phyloP scores from a whole-genome alignment of 2,888 invertebrate species.

The Pyrrhia umbra region DNA sequence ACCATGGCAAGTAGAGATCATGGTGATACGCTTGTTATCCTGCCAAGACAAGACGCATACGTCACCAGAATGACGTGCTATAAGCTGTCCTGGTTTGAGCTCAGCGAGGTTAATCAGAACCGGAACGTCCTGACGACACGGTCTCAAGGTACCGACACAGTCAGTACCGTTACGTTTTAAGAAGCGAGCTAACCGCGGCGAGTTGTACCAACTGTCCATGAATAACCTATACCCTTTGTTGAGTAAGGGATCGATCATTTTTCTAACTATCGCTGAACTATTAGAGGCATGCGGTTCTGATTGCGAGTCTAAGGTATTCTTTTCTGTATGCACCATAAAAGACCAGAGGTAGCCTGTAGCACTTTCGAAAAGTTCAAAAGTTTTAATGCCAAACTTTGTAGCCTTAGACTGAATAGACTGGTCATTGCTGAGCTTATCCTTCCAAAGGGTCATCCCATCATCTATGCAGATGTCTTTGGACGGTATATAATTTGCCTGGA shows the following conservation, averaged over 20 bases:
- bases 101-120: constrained; percentile 23
- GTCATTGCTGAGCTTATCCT: too few relatives aligned
- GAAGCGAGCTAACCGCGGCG: constrained; percentile 21
- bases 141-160: constrained; percentile 9
- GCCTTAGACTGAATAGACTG: too few relatives aligned
- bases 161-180: constrained; percentile 11
- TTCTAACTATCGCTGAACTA: constrained; percentile 21
- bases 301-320: background rate
- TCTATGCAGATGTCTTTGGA: too few relatives aligned
- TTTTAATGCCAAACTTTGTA: too few relatives aligned
- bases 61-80: constrained; percentile 53
- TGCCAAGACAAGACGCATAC: constrained; percentile 46
- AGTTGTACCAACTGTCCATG: constrained; percentile 56
- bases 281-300: constrained; percentile 23
- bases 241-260: constrained; percentile 6
- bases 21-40: constrained; percentile 41
- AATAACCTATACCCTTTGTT: constrained; percentile 50
- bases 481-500: too few relatives aligned
- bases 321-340: background rate
- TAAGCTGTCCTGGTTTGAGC: constrained; percentile 32
- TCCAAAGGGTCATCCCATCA: too few relatives aligned
- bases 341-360: constrained; percentile 6
- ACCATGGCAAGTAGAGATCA: constrained; percentile 50
- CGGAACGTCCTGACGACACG: background rate
- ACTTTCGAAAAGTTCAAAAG: too few relatives aligned